Evolutionary conservation across 2,888 invertebrate species (phyloP).

Genomic region (Pegoplata infirma): DNA sequence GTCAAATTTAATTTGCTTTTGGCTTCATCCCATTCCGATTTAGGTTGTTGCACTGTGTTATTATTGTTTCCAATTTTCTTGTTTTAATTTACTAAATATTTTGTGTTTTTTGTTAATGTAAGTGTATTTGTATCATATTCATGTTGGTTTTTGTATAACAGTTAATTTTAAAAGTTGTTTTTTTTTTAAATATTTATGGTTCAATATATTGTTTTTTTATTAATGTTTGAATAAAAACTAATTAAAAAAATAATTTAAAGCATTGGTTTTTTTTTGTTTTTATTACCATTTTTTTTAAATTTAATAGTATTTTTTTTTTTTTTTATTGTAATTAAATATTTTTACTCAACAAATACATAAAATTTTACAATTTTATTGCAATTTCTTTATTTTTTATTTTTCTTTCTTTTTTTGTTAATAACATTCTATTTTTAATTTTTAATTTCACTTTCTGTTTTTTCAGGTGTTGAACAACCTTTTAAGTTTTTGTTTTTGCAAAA

Average conservation of each 20-base stretch:
- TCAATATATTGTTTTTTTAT: constrained; percentile 2
- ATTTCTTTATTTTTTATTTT: neutral
- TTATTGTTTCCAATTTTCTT: no score
- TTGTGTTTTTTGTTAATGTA: neutral
- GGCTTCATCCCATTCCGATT: no score
- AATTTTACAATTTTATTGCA: constrained; percentile 27
- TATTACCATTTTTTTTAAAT: neutral
- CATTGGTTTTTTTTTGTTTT: constrained; percentile 5
- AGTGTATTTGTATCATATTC: constrained; percentile 9
- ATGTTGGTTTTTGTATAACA: constrained; percentile 2
- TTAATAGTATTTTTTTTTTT: constrained; percentile 3
- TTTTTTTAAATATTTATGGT: neutral
- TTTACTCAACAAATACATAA: neutral
- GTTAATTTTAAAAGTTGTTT: constrained; percentile 6
- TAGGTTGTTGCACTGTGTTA: no score
- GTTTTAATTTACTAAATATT: constrained; percentile 9
- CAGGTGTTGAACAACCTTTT: constrained; percentile 42
- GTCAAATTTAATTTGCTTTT: no score
- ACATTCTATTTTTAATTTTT: neutral
- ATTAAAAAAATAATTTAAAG: constrained; percentile 12
- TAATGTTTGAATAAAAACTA: neutral
- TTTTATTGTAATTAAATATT: constrained; percentile 7
- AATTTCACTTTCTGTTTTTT: no score
- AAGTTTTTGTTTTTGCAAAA: constrained; percentile 29
- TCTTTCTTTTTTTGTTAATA: neutral